Evolutionary conservation across 2,888 invertebrate genomes (phyloP).

Genomic region (Phengaris alcon): DNA sequence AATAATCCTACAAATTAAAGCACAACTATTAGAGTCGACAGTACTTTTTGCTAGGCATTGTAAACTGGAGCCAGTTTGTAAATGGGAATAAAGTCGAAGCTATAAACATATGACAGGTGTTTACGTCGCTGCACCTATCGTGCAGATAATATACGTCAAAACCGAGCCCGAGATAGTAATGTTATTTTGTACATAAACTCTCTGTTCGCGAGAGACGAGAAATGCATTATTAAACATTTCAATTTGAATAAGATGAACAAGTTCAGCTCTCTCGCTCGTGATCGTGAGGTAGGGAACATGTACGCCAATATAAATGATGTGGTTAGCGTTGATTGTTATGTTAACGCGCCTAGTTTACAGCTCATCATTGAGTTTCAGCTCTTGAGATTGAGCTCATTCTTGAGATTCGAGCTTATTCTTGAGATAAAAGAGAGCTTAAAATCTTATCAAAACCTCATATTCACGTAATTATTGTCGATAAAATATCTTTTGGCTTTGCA

Average conservation of each 20-base stretch:
- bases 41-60: not conserved
- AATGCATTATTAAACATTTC: constrained; percentile 19
- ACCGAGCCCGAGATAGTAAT: constrained; percentile 16
- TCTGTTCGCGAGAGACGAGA: not conserved
- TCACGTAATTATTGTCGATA: no score
- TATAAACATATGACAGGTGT: not conserved
- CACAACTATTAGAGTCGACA: not conserved
- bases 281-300: not conserved
- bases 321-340: not conserved
- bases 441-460: no score
- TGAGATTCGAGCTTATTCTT: no score
- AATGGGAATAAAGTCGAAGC: not conserved
- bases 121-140: not conserved
- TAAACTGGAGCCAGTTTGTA: not conserved
- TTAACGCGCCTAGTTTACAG: no score
- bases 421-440: no score
- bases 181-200: constrained; percentile 17
- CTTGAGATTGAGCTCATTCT: no score
- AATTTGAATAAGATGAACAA: not conserved
- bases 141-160: constrained; percentile 1
- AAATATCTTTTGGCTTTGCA: no score
- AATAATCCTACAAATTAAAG: not conserved
- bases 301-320: constrained; percentile 8
- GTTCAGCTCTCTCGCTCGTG: not conserved
- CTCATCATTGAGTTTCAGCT: no score